Evolutionary conservation across 2,888 invertebrate genomes (phyloP), one percentile per base, ranked within the genome.

Genomic region (Nymphalis polychloros): DNA sequence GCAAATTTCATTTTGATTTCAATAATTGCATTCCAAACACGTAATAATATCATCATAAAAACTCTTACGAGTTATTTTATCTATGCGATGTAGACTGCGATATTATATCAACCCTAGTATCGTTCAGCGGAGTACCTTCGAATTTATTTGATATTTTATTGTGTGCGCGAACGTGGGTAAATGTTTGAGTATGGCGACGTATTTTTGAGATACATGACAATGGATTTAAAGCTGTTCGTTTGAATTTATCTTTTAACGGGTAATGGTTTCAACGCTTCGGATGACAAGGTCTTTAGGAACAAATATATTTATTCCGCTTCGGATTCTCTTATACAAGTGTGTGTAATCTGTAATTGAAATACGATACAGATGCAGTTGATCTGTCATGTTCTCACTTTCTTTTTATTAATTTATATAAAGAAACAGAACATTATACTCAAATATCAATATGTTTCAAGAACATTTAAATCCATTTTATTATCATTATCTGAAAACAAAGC

Each of bases 1-100:
- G 85, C 77, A 82, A 87, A 86, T 86, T 79, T 78, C 70, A 78
- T 81, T 81, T 81, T 83, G 81, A 84, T 86, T 86, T 82, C 79
- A 79, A 82, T 85, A 83, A 86, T 84, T 82, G 75, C 79, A 84
- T 86, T 84, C 81, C 76, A 77, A 84, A 81, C 81, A 81, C 83
- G 83, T 81, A 79, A 79, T 79, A 75, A 79, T 79, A 79, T 82
- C 74, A 72, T 75, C 71, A 73, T 75, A 72, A 74, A 75, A 76
- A 73, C 65, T 72, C 74, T 73, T 72, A 75, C 52, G 73, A 68
- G 65, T 64, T 73, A 65, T 71, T 73, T 72, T 74, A 73, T 77
- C 67, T 68, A 64, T 67, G 67, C 61, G 66, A 65, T 48, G 63
- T 67, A 53, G 66, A 50, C 35, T 61, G 48, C 55, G 59, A 55